Evolutionary conservation across 2,113 vertebrate species (phyloP).

Genomic region (Halcyon senegalensis): DNA sequence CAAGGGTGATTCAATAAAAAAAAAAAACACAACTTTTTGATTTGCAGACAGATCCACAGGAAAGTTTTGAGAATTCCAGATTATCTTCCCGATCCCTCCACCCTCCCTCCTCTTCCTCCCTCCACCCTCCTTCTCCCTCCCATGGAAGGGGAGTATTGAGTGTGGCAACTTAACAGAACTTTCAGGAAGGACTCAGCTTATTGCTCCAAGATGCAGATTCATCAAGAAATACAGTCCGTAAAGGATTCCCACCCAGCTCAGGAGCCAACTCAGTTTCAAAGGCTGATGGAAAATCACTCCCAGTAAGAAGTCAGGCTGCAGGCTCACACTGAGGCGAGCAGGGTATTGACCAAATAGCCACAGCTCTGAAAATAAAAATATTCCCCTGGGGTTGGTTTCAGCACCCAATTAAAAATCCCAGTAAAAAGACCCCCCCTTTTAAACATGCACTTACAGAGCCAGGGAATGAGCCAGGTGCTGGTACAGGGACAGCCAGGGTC

Average conservation of each 20-base stretch:
- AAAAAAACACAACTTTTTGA: background rate
- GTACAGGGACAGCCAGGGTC: background rate
- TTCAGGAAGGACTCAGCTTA: background rate
- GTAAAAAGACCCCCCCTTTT: background rate
- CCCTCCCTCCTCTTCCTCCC: background rate
- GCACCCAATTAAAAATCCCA: background rate
- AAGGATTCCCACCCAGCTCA: background rate
- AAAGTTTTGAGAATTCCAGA: background rate
- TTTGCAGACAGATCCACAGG: background rate
- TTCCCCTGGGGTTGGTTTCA: background rate
- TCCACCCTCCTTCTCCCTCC: background rate
- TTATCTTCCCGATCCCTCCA: background rate
- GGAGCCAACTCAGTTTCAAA: background rate
- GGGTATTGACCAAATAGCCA: background rate
- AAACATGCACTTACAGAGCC: background rate
- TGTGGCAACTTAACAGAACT: background rate
- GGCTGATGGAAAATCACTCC: conserved; percentile 18
- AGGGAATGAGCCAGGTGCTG: background rate
- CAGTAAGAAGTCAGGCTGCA: background rate
- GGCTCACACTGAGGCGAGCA: background rate
- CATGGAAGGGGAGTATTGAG: background rate
- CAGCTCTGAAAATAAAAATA: background rate
- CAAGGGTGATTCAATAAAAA: fast-evolving
- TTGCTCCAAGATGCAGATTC: background rate
- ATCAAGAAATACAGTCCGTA: background rate